Evolutionary conservation across 2,797 vertebrate species (phyloP).

Genomic region (Acanthiza pusilla): DNA sequence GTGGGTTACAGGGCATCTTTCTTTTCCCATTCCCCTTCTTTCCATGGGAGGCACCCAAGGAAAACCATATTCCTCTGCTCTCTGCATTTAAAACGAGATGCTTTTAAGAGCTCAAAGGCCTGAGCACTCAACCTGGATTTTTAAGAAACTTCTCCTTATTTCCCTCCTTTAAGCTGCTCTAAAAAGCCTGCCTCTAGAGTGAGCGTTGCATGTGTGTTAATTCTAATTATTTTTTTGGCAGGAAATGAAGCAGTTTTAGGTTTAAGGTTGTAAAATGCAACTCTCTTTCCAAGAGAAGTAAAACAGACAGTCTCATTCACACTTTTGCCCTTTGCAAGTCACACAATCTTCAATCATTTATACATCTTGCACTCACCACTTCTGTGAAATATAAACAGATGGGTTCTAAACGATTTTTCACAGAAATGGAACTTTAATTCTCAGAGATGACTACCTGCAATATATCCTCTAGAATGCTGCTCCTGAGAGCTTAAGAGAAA

Average conservation of each 20-base stretch:
- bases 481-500: neutral
- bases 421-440: conserved; percentile 28
- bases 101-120: neutral
- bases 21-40: neutral
- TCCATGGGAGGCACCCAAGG: neutral
- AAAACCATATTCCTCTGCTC: neutral
- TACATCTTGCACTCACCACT: neutral
- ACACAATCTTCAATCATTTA: conserved; percentile 34
- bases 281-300: conserved; percentile 2
- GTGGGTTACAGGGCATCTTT: neutral
- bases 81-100: neutral
- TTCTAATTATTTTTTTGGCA: conserved; percentile 29
- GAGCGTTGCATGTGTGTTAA: neutral
- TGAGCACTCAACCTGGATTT: neutral
- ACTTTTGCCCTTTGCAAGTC: conserved; percentile 41
- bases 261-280: neutral
- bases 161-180: neutral
- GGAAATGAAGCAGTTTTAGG: neutral
- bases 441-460: conserved; percentile 5
- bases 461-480: neutral
- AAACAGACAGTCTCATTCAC: conserved; percentile 34
- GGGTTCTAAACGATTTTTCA: conserved; percentile 29
- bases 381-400: conserved; percentile 55
- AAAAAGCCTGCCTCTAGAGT: neutral
- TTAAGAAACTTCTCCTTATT: neutral